These are phyloP conservation scores for Orussus abietinus DNA, from an alignment of 1,140 invertebrate species.

Conservation along the genomic window DNA sequence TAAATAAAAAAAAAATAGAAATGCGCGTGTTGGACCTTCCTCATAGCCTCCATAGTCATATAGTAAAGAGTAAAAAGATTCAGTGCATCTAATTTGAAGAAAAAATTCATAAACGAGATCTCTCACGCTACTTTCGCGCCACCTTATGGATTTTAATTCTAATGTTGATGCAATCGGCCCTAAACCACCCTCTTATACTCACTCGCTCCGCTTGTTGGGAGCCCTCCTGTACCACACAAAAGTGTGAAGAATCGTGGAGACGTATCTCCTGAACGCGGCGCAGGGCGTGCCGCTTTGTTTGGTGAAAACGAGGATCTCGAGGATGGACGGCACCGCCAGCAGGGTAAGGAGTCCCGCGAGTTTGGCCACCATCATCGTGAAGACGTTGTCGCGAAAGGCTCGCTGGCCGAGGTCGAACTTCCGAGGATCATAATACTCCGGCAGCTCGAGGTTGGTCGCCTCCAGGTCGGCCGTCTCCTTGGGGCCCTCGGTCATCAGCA, in stretches of 20 bases:
- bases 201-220: constrained; percentile 55
- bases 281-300: constrained; percentile 61
- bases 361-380: constrained; percentile 64
- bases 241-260: constrained; percentile 63
- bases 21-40: too few relatives aligned
- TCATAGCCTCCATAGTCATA: too few relatives aligned
- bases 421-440: constrained; percentile 38
- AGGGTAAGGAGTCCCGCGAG: constrained; percentile 64
- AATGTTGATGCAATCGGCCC: too few relatives aligned
- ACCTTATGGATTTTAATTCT: too few relatives aligned
- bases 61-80: too few relatives aligned
- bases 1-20: too few relatives aligned
- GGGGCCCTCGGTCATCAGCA: constrained; percentile 26
- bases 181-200: too few relatives aligned
- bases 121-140: too few relatives aligned
- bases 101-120: too few relatives aligned
- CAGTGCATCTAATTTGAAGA: too few relatives aligned
- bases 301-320: constrained; percentile 64
- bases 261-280: constrained; percentile 72
- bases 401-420: constrained; percentile 60
- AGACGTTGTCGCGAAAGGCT: constrained; percentile 64
- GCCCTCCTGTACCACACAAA: constrained; percentile 69
- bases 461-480: constrained; percentile 3
- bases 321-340: constrained; percentile 65
- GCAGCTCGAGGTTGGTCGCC: constrained; percentile 25